These are phyloP conservation scores for Maconellicoccus hirsutus DNA, from an alignment of 1,140 invertebrate genomes.

Conservation along the genomic window DNA sequence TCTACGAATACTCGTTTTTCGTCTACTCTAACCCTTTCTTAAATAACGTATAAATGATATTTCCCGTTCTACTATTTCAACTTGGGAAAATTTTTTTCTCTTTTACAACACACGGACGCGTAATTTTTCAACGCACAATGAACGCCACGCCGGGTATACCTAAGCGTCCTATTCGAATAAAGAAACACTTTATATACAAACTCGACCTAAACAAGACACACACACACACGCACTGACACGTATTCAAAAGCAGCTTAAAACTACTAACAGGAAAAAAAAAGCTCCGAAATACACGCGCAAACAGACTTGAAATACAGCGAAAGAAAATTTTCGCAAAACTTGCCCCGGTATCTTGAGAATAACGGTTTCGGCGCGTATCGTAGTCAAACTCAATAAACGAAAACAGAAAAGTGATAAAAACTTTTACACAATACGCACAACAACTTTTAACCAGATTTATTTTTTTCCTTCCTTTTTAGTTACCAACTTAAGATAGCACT, in stretches of 20 bases:
- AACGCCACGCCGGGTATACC: neutral
- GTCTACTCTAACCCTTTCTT: neutral
- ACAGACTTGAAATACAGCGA: neutral
- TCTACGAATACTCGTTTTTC: neutral
- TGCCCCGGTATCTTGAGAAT: neutral
- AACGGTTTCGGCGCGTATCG: conserved; percentile 7
- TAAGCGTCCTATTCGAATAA: neutral
- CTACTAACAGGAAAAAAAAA: no score
- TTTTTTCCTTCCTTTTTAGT: neutral
- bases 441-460: conserved; percentile 9
- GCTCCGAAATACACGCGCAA: neutral
- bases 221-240: no score
- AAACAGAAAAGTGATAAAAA: conserved; percentile 9
- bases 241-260: no score
- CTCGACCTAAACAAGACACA: no score
- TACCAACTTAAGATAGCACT: neutral
- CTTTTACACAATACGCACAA: conserved; percentile 3
- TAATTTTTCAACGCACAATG: neutral
- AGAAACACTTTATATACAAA: neutral
- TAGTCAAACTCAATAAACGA: conserved; percentile 9
- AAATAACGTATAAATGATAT: conserved; percentile 1
- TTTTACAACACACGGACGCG: neutral
- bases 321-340: neutral
- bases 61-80: neutral
- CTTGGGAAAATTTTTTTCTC: neutral